phyloP scores from a whole-genome alignment of 2,888 invertebrate genomes.

The Synanthedon andrenaeformis region DNA sequence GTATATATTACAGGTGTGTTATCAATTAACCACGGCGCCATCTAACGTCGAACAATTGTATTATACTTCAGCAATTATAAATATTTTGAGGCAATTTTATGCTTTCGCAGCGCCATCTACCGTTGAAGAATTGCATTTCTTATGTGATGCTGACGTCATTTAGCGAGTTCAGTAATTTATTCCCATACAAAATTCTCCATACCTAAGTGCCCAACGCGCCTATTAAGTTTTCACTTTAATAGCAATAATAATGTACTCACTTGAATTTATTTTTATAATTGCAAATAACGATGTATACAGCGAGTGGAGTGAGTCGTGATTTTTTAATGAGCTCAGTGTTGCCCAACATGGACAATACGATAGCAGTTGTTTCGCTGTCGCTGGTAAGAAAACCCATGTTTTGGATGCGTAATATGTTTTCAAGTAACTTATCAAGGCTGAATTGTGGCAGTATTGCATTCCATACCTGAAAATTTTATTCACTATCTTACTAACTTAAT shows the following conservation, averaged over 20 bases:
- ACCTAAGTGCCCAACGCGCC: no score
- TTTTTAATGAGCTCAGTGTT: slow-evolving; percentile 55
- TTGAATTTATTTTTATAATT: slow-evolving; percentile 74
- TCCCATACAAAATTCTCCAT: no score
- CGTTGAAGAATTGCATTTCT: no score
- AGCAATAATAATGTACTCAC: slow-evolving; percentile 36
- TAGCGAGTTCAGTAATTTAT: no score
- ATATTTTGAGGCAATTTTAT: no score
- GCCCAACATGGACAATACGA: slow-evolving; percentile 62
- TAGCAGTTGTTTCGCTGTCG: slow-evolving; percentile 58
- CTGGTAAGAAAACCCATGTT: slow-evolving; percentile 71
- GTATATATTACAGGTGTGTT: no score
- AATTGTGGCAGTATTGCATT: slow-evolving; percentile 68
- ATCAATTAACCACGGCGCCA: no score
- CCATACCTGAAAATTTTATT: slow-evolving; percentile 66
- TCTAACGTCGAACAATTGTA: no score
- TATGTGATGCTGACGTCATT: no score
- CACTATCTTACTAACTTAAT: background rate
- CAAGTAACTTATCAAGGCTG: slow-evolving; percentile 59
- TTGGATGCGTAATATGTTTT: slow-evolving; percentile 71
- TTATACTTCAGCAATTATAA: no score
- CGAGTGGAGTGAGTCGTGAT: slow-evolving; percentile 53
- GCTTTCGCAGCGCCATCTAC: no score
- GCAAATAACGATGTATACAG: slow-evolving; percentile 69
- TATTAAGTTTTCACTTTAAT: no score